phyloP scores from a whole-genome alignment of 2,888 invertebrate species.

The Cheilosia grossa region DNA sequence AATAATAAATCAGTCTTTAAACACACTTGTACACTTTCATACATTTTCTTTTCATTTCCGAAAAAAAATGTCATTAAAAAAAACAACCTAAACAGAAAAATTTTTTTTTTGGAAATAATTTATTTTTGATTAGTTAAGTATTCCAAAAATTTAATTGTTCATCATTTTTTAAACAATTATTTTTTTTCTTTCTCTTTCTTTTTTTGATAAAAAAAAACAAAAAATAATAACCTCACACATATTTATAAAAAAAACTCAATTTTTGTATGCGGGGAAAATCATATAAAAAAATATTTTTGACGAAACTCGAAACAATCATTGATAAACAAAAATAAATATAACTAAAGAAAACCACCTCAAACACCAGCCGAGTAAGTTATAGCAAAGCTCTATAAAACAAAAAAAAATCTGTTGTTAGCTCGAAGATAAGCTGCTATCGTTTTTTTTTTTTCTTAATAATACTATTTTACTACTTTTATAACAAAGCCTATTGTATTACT shows the following conservation, averaged over 20 bases:
- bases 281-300: constrained; percentile 66
- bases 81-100: constrained; percentile 66
- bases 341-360: constrained; percentile 83
- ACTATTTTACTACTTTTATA: constrained; percentile 55
- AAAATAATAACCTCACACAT: constrained; percentile 71
- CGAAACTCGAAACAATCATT: constrained; percentile 74
- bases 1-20: constrained; percentile 62
- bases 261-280: constrained; percentile 70
- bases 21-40: constrained; percentile 54
- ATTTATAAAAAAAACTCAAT: constrained; percentile 74
- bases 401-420: constrained; percentile 69
- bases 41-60: constrained; percentile 70
- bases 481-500: constrained; percentile 66
- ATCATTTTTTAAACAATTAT: constrained; percentile 70
- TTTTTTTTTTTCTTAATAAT: constrained; percentile 39
- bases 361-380: constrained; percentile 83
- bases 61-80: constrained; percentile 68
- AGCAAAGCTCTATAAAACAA: constrained; percentile 74
- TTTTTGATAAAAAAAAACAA: constrained; percentile 62
- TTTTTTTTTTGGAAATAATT: constrained; percentile 77
- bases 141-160: constrained; percentile 42
- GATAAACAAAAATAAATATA: constrained; percentile 75
- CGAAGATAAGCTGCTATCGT: constrained; percentile 68
- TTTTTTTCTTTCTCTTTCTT: constrained; percentile 75
- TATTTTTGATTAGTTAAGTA: constrained; percentile 64